Evolutionary conservation across 2,888 invertebrate genomes (phyloP).

Genomic region (Ormyrus rosae): DNA sequence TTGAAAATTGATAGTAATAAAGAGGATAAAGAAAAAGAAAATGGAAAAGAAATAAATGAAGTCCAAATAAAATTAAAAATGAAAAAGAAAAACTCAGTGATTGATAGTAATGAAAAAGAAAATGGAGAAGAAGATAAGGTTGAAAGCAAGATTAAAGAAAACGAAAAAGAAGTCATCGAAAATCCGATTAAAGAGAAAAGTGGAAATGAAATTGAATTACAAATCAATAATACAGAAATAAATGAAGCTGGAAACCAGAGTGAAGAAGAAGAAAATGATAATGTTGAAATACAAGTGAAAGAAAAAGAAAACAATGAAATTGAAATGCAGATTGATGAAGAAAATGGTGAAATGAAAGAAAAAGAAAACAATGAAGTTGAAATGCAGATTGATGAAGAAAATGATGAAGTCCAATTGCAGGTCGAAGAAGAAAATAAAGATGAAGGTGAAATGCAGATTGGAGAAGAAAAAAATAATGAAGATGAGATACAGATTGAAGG

Average conservation of each 20-base stretch:
- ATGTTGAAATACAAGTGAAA: neutral
- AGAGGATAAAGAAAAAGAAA: too few species aligned
- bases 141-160: neutral
- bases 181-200: neutral
- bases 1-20: too few species aligned
- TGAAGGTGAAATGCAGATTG: too few species aligned
- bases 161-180: conserved; percentile 21
- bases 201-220: neutral
- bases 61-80: too few species aligned
- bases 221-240: neutral
- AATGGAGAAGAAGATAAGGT: too few species aligned
- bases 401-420: neutral
- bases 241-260: neutral
- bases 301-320: conserved; percentile 11
- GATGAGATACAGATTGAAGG: conserved; percentile 1
- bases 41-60: too few species aligned
- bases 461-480: conserved; percentile 23
- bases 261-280: conserved; percentile 21
- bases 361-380: conserved; percentile 8
- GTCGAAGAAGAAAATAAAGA: neutral
- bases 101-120: too few species aligned
- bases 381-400: neutral
- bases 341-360: neutral
- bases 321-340: neutral
- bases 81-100: too few species aligned